Evolutionary conservation across 2,888 invertebrate genomes (phyloP).

Genomic region (Hyalella azteca): DNA sequence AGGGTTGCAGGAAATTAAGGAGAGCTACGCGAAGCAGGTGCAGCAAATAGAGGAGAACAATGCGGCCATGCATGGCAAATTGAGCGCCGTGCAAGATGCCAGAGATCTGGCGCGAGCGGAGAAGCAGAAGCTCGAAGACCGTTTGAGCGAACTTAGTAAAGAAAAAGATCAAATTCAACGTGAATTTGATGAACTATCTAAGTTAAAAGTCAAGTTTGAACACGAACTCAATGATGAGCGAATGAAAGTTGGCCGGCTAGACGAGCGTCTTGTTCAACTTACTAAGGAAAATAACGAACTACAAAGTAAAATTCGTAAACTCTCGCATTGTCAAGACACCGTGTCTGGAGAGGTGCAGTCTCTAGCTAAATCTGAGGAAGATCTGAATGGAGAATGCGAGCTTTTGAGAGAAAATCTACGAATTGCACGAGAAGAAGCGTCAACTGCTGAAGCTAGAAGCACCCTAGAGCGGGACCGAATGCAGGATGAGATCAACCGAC

Average conservation of each 20-base stretch:
- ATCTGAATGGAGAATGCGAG: not conserved
- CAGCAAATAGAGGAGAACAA: constrained; percentile 45
- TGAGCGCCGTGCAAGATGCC: constrained; percentile 42
- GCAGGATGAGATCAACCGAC: too few species aligned
- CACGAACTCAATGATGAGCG: constrained; percentile 30
- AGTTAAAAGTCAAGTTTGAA: constrained; percentile 31
- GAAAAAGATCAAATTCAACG: constrained; percentile 29
- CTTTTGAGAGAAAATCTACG: too few species aligned
- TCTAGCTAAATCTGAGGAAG: not conserved
- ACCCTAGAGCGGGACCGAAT: too few species aligned
- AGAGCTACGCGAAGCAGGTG: constrained; percentile 47
- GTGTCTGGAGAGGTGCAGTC: not conserved
- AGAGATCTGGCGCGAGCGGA: constrained; percentile 33
- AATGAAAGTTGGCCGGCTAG: constrained; percentile 16
- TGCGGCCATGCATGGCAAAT: constrained; percentile 47
- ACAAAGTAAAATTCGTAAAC: not conserved
- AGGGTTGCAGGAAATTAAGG: not conserved
- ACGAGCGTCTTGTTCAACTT: constrained; percentile 35
- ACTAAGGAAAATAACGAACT: constrained; percentile 8
- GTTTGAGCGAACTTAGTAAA: constrained; percentile 14
- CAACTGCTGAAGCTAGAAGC: too few species aligned
- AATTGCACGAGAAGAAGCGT: too few species aligned
- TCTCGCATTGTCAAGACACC: not conserved
- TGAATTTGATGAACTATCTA: constrained; percentile 35
- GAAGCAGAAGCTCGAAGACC: constrained; percentile 39